Conservation (phyloP, 2,797 vertebrate species). For the Fratercula arctica region DNA sequence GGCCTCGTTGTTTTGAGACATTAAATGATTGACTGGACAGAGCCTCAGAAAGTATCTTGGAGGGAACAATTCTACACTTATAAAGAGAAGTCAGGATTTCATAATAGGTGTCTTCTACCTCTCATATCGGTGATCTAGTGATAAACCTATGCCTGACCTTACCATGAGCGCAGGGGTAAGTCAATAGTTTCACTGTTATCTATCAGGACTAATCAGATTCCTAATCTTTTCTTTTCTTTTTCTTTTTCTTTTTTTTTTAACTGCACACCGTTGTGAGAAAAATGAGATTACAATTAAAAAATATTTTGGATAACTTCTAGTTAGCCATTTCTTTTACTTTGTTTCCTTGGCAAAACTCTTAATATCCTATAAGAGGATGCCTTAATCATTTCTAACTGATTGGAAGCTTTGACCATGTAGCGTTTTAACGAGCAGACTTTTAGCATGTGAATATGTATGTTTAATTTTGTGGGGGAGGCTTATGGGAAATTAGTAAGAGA, state of each 20-base stretch:
- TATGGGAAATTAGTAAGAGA: constrained; percentile 57
- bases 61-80: background rate
- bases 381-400: background rate
- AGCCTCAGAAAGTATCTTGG: background rate
- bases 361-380: background rate
- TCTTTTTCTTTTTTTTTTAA: background rate
- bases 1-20: background rate
- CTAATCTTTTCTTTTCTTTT: too few species aligned
- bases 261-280: background rate
- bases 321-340: background rate
- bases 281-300: background rate
- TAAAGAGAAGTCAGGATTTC: background rate
- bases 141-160: background rate
- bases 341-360: background rate
- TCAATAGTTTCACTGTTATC: background rate
- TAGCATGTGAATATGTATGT: background rate
- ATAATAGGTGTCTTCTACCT: background rate
- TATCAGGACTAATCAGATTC: background rate
- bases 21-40: background rate
- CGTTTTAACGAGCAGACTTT: background rate
- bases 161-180: background rate
- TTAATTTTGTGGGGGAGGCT: constrained; percentile 28
- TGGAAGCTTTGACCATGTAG: background rate
- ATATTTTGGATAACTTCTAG: background rate
- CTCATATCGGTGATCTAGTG: background rate